Evolutionary conservation across 2,113 vertebrate genomes (phyloP), one percentile per base, ranked within the genome.

Genomic region (Talpa occidentalis): DNA sequence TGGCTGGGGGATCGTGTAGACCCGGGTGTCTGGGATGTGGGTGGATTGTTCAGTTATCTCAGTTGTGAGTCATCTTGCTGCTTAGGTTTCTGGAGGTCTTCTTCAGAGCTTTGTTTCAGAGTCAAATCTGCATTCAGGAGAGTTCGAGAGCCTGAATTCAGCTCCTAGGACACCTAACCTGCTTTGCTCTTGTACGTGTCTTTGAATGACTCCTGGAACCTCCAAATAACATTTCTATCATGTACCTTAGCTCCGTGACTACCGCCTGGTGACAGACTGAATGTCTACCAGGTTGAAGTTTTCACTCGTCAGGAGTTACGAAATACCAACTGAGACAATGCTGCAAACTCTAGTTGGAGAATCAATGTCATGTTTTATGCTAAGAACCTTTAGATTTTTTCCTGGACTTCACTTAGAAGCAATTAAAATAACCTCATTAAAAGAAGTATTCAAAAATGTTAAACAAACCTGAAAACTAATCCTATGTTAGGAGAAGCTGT

Each of bases 291-390:
- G 2, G 6, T 5, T 78, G 54, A 91, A 44, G 7, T 67, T 89
- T 91, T 89, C 82, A 44, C 11, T 60, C 42, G 22, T 93, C 40
- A 14, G 12, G 26, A 52, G 21, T 54, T 49, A 78, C 44, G 54
- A 86, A 77, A 67, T 40, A 42, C 21, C 62, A 73, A n/a, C 64
- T 1, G 26, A 88, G 73, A 76, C 40, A 80, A 85, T 22, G 66
- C 79, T 93, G 85, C 44, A 77, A 70, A 72, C 35, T 88, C 17
- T 32, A 59, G 0, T 67, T 81, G 89, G 73, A 93, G 73, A 85
- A 67, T 35, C 10, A 82, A 92, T 54, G 85, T 40, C 22, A 10
- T 59, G 26, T 88, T 88, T 93, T 91, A 59, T 42, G 56, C 37
- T 35, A 81, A 82, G 60, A 4, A 59, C n/a, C 5, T 74, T 22